Base-by-base conservation (phyloP, 1,140 invertebrate genomes). In the Paraescarpia echinospica region DNA sequence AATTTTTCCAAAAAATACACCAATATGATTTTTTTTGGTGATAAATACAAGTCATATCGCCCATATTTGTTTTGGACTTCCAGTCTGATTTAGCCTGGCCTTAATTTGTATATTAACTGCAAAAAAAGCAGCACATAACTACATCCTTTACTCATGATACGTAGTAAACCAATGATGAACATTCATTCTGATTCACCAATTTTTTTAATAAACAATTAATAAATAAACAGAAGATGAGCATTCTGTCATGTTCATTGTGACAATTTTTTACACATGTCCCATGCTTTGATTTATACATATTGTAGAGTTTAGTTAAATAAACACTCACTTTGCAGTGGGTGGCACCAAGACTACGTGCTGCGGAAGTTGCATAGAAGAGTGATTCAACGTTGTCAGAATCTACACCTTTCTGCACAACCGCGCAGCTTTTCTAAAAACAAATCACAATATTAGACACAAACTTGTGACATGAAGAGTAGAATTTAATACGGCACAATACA, bases 391-490 rank as follows among this genome's bases (percentile, higher is more conserved):
- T 96, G n/a, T 95, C 95, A 9, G 94, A 94, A 59, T 95, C 96
- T 91, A 96, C 94, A 9, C 95, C 94, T 89, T 94, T 94, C 93
- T 96, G 96, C 59, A 96, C 93, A 8, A 96, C 96, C 89, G 97
- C 96, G 94, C 97, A 97, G 31, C 96, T 96, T 93, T 96, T 96
- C 97, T 97, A 94, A 34, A 96, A 95, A 77, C 59, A 77, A 77
- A 77, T 0, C 27, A 18, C 59, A 6, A 77, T 0, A 31, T 77
- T 77, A 77, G 27, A 77, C 48, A 51, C 8, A 51, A 8, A 51
- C 8, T 51, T 51, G 48, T 51, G 8, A 51, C 48, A 93, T 93
- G 91, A 94, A 93, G 94, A 92, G 94, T 91, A 92, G 93, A 34
- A 91, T 14, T 34, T 22, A 90, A 22, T 18, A 31, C n/a, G 18